phyloP scores from a whole-genome alignment of 35 echinoderm and acorn worm species.

The Heliocidaris erythrogramma region DNA sequence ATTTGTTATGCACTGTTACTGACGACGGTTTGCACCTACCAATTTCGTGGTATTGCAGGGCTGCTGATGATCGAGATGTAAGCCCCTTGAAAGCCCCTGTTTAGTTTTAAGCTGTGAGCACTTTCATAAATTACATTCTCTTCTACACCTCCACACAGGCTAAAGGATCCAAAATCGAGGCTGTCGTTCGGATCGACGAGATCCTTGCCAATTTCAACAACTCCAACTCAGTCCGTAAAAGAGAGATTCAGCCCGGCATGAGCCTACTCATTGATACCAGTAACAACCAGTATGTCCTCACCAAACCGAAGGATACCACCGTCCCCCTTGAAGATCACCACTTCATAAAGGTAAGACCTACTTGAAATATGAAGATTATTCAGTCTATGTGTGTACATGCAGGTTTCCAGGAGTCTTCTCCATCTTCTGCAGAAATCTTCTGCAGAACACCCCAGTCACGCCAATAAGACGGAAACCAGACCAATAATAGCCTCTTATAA shows the following conservation, averaged over 20 bases:
- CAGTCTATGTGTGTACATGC: too few species aligned
- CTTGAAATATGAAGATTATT: background rate
- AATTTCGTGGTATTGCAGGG: too few species aligned
- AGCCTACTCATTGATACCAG: conserved; percentile 87
- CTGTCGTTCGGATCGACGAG: conserved; percentile 84
- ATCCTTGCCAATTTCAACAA: conserved; percentile 35
- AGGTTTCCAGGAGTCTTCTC: too few species aligned
- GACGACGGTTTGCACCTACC: too few species aligned
- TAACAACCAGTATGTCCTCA: conserved; percentile 95
- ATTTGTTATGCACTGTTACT: too few species aligned
- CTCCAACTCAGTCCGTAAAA: conserved; percentile 31
- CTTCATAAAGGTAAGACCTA: conserved; percentile 72
- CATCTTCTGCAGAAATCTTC: too few species aligned
- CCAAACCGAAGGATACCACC: conserved; percentile 94
- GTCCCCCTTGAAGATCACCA: conserved; percentile 89
- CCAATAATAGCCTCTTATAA: too few species aligned
- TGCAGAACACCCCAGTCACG: too few species aligned
- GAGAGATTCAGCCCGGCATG: conserved; percentile 66
- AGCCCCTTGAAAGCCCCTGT: too few species aligned
- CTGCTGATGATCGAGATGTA: too few species aligned
- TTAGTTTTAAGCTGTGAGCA: too few species aligned
- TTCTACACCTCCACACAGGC: conserved; percentile 43
- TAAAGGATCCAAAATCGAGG: conserved; percentile 82
- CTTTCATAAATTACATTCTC: background rate
- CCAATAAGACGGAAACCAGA: too few species aligned